phyloP scores from a whole-genome alignment of 2,797 vertebrate genomes.

The Avahi laniger region DNA sequence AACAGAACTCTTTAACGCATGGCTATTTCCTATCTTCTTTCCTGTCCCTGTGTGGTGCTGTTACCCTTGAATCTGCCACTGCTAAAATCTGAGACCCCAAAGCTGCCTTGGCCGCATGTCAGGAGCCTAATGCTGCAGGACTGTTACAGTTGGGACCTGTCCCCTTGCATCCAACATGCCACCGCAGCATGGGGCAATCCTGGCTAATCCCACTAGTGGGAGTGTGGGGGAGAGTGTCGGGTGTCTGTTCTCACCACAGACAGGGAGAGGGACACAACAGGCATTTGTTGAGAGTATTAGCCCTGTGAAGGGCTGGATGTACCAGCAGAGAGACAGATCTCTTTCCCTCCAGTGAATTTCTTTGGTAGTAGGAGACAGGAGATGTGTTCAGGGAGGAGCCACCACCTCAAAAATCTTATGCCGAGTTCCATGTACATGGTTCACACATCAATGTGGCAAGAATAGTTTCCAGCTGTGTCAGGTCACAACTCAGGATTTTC shows the following conservation, averaged over 20 bases:
- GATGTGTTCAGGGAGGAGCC: too few relatives aligned
- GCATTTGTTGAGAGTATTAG: fast-evolving
- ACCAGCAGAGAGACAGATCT: background rate
- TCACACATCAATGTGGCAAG: background rate
- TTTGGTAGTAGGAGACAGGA: background rate
- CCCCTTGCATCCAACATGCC: too few relatives aligned
- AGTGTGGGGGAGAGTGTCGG: too few relatives aligned
- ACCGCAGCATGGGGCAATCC: too few relatives aligned
- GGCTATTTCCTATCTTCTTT: background rate
- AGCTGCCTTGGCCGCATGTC: background rate
- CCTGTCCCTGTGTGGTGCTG: background rate
- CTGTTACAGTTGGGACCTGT: background rate
- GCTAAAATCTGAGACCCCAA: background rate
- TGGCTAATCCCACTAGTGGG: fast-evolving
- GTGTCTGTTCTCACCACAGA: fast-evolving
- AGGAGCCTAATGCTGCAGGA: background rate
- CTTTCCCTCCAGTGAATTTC: too few relatives aligned
- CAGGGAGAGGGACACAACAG: too few relatives aligned
- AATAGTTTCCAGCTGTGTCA: fast-evolving
- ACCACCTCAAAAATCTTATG: too few relatives aligned
- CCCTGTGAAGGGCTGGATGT: background rate
- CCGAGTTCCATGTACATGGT: fast-evolving
- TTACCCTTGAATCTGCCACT: background rate
- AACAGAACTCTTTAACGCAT: fast-evolving
- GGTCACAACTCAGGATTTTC: background rate